Evolutionary conservation across 35 echinoderm and acorn worm genomes (phyloP).

Genomic region (Eucidaris tribuloides): DNA sequence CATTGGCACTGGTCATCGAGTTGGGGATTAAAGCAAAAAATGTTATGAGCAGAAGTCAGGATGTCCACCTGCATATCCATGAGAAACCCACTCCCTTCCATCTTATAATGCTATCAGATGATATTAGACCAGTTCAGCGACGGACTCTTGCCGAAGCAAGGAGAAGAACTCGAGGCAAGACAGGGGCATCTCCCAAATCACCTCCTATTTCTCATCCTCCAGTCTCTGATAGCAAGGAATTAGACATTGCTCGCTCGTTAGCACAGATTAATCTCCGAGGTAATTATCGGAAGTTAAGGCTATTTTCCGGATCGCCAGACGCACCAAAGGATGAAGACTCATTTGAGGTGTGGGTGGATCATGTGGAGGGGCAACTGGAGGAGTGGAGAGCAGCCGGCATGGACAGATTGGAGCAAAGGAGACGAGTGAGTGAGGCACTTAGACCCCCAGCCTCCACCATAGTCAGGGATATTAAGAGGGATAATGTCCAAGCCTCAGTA

Average conservation of each 20-base stretch:
- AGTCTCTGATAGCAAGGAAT: background rate
- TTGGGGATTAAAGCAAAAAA: background rate
- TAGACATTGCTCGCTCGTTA: background rate
- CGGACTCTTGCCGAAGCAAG: background rate
- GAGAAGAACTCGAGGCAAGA: background rate
- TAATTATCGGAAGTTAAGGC: background rate
- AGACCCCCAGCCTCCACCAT: slow-evolving; percentile 31
- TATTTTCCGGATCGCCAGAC: background rate
- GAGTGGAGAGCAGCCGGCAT: background rate
- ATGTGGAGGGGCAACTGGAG: slow-evolving; percentile 2
- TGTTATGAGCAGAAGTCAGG: background rate
- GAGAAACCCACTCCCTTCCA: background rate
- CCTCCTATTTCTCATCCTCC: background rate
- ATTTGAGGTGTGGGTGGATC: slow-evolving; percentile 20
- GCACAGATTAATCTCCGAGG: background rate
- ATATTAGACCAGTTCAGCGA: background rate
- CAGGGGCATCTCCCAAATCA: background rate
- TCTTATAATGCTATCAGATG: background rate
- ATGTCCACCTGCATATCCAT: background rate
- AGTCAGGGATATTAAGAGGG: slow-evolving; percentile 41
- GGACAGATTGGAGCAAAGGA: background rate
- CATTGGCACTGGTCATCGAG: background rate
- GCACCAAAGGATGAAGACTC: slow-evolving; percentile 16
- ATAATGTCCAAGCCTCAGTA: slow-evolving; percentile 23
- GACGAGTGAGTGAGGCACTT: slow-evolving; percentile 34